Base-by-base conservation (phyloP, 1,140 invertebrate genomes). In the Caerostris extrusa region DNA sequence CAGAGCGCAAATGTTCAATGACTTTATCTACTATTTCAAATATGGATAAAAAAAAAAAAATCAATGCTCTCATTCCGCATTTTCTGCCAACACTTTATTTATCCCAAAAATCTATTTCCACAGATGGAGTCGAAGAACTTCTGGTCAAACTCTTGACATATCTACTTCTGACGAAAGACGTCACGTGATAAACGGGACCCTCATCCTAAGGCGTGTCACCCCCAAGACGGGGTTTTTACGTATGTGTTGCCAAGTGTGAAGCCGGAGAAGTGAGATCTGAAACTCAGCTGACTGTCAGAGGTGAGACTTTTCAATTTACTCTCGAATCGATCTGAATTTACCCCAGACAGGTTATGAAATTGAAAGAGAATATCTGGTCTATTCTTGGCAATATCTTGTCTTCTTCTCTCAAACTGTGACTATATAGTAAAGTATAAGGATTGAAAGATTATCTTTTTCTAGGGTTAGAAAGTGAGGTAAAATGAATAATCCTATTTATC, bases 191-290 rank as follows among this genome's bases (percentile, higher is more conserved):
- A 89, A 93, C 93, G 94, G 94, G 14, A 71, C 89, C 17, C 90
- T 96, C 61, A 96, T 96, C 94, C 95, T 96, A 7, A 95, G 95
- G 3, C 95, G 95, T 34, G 95, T 96, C 6, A 91, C 94, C 19
- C 95, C 96, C 91, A 95, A 83, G 95, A 96, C 90, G 96, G 96
- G 96, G 96, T 10, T 95, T 95, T 90, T 96, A 96, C 91, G 92
- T 94, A 50, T 96, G 96, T 94, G 94, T 95, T 7, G 96, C 96
- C 2, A 95, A 82, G 8, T 96, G 96, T 94, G 95, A 95, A 50
- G 95, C 95, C 7, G 96, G 96, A 10, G 88, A 94, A 64, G 95
- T 95, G 3, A 94, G 94, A 34, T 95, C 96, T 82, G 94, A 94
- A 82, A 85, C 89, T 3, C 94, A 94, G 34, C 56, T 94, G 85